A percentile compares a stretch with the other conserved stretches of the same genome.
Conservation (phyloP, 2,888 invertebrate species). For the Orthonevra nobilis region DNA sequence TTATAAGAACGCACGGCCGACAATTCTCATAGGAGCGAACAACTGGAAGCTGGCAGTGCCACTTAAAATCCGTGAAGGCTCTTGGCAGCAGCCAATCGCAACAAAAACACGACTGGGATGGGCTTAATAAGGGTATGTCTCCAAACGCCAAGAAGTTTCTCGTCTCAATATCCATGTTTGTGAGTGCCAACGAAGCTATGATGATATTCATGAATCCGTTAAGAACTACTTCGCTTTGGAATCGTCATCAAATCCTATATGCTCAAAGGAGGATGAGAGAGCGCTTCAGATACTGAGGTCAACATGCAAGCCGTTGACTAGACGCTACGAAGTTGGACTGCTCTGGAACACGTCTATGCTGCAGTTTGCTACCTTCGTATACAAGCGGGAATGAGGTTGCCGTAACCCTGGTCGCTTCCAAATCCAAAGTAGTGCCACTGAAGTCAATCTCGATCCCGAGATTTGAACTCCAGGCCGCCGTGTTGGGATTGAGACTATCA, state of each 20-base stretch:
- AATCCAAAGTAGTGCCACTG: background rate
- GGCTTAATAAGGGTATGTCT: background rate
- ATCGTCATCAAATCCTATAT: slow-evolving; percentile 33
- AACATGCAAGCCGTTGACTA: background rate
- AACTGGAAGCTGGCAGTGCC: slow-evolving; percentile 39
- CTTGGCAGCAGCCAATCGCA: background rate
- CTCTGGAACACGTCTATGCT: slow-evolving; percentile 56
- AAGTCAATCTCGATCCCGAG: background rate
- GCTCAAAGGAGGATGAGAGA: slow-evolving; percentile 48
- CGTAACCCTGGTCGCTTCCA: background rate
- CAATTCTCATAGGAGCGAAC: slow-evolving; percentile 37
- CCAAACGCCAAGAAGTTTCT: background rate
- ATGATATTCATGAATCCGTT: slow-evolving; percentile 49
- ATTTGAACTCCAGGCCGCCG: background rate
- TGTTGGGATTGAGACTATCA: background rate
- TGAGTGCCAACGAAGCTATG: slow-evolving; percentile 35
- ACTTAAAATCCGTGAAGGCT: slow-evolving; percentile 43
- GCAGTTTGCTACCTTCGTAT: slow-evolving; percentile 70
- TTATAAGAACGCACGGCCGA: slow-evolving; percentile 3
- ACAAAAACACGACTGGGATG: no score
- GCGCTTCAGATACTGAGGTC: slow-evolving; percentile 42
- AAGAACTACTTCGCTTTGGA: slow-evolving; percentile 52
- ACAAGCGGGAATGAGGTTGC: background rate
- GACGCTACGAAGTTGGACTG: background rate
- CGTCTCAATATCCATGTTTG: slow-evolving; percentile 53